These are phyloP conservation scores for Tupiocoris notatus DNA, from an alignment of 2,888 invertebrate genomes.

Conservation along the genomic window DNA sequence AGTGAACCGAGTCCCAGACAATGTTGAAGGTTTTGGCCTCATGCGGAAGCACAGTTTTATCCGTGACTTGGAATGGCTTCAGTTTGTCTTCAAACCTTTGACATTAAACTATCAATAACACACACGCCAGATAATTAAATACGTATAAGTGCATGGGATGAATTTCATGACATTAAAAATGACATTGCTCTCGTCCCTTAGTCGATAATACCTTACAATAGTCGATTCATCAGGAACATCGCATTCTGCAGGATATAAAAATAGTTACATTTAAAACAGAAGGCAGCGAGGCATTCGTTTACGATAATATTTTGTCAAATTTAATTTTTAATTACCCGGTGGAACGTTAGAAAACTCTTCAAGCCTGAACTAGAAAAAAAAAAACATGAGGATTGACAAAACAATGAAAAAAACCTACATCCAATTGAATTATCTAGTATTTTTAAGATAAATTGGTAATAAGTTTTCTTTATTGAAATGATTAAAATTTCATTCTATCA, in stretches of 20 bases:
- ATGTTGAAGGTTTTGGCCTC: conserved; percentile 35
- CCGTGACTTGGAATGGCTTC: neutral
- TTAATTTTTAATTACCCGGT: conserved; percentile 22
- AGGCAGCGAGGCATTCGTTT: neutral
- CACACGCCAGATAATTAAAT: too few relatives aligned
- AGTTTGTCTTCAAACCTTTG: conserved; percentile 27
- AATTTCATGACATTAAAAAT: neutral
- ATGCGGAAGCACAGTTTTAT: neutral
- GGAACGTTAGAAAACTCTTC: conserved; percentile 19
- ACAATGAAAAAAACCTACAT: neutral
- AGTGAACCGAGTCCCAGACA: conserved; percentile 35
- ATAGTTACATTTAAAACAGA: neutral
- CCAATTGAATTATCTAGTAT: too few relatives aligned
- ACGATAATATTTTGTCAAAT: too few relatives aligned
- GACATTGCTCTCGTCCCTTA: too few relatives aligned
- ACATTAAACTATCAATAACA: too few relatives aligned
- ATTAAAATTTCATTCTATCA: neutral
- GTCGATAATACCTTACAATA: too few relatives aligned
- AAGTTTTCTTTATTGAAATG: too few relatives aligned
- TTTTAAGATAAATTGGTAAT: too few relatives aligned
- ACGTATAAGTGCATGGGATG: too few relatives aligned
- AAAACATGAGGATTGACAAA: neutral
- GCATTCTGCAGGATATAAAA: neutral
- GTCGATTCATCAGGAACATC: conserved; percentile 6
- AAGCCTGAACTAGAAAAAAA: conserved; percentile 24